A percentile compares a stretch with the other conserved stretches of the same genome.
phyloP scores from a whole-genome alignment of 2,888 invertebrate genomes.

The Temnothorax rugatulus region DNA sequence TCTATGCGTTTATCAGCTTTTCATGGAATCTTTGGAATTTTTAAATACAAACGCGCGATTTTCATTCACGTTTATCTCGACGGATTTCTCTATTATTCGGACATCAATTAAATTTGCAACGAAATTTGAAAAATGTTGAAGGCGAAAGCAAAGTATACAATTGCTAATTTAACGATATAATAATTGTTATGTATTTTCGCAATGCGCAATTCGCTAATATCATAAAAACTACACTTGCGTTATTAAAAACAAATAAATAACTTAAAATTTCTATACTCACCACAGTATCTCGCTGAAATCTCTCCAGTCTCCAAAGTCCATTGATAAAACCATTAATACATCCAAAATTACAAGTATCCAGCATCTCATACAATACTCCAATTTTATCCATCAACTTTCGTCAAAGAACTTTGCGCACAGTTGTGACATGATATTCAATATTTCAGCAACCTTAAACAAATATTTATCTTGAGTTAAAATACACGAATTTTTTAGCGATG shows the following conservation, averaged over 20 bases:
- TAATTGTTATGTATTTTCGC: background rate
- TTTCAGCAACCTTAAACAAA: background rate
- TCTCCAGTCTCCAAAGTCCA: background rate
- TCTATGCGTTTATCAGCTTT: background rate
- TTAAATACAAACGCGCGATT: background rate
- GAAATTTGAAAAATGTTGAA: background rate
- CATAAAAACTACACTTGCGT: background rate
- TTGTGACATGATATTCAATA: background rate
- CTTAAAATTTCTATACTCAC: background rate
- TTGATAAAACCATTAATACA: background rate
- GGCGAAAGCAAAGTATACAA: background rate
- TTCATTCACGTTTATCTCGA: background rate
- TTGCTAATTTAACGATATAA: background rate
- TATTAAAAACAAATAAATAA: background rate
- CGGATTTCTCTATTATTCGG: background rate
- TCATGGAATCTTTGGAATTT: background rate
- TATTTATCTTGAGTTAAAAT: background rate
- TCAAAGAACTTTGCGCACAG: background rate
- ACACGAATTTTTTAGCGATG: background rate
- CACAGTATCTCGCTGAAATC: background rate
- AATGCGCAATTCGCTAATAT: background rate
- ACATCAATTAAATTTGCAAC: background rate
- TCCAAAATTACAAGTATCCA: background rate
- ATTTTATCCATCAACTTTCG: background rate
- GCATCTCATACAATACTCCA: background rate